Conservation (phyloP, 2,113 vertebrate genomes). For the Ceratotherium simum region DNA sequence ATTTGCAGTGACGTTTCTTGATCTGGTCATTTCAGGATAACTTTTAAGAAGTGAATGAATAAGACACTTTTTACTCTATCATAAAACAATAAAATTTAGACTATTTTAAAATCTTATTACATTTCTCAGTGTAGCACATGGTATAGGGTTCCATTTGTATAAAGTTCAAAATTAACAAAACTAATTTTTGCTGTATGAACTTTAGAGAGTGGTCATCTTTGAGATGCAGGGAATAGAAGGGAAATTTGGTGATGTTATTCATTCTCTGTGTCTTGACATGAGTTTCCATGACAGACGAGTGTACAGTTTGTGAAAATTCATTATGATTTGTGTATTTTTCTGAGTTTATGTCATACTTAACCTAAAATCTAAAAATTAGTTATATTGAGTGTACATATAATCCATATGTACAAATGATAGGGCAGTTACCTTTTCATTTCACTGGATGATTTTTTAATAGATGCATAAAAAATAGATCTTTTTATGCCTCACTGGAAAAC, state of each 20-base stretch:
- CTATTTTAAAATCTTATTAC: not conserved
- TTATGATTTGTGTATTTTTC: not conserved
- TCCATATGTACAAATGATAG: not conserved
- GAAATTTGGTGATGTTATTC: not conserved
- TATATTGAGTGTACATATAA: not conserved
- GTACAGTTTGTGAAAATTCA: not conserved
- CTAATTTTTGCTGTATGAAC: not conserved
- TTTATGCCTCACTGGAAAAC: not conserved
- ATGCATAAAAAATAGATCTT: not conserved
- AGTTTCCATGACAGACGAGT: not conserved
- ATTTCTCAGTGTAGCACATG: not conserved
- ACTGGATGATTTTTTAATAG: not conserved
- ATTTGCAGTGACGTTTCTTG: not conserved
- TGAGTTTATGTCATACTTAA: not conserved
- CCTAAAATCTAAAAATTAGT: not conserved
- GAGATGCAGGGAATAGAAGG: rapidly evolving
- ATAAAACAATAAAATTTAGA: not conserved
- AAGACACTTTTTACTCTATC: not conserved
- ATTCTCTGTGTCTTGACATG: not conserved
- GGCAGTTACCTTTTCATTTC: not conserved
- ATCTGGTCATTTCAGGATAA: not conserved
- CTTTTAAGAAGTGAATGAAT: not conserved
- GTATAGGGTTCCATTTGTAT: not conserved
- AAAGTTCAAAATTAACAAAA: not conserved
- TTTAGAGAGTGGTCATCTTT: not conserved